phyloP scores from a whole-genome alignment of 2,113 vertebrate species.

The Rhegmatorhina hoffmannsi region DNA sequence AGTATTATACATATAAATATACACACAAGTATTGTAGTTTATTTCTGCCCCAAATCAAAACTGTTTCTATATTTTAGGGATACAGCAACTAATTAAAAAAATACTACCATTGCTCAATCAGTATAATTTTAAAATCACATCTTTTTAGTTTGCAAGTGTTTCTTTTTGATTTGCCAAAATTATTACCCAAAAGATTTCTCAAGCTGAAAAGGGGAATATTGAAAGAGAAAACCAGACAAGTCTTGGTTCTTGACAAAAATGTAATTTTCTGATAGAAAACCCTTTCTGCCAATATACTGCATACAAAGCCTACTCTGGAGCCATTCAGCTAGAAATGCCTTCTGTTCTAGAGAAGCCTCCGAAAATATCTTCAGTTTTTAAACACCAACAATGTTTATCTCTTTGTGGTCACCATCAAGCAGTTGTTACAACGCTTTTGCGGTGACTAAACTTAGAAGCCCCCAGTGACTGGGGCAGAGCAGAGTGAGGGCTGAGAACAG shows the following conservation, averaged over 20 bases:
- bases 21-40: neutral
- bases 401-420: constrained; percentile 50
- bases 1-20: neutral
- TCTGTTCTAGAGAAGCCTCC: constrained; percentile 33
- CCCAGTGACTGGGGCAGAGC: neutral
- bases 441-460: constrained; percentile 44
- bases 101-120: neutral
- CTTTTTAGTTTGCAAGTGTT: neutral
- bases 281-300: neutral
- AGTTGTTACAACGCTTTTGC: constrained; percentile 42
- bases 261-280: neutral
- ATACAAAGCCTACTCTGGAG: neutral
- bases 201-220: neutral
- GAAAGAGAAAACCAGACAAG: neutral
- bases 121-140: neutral
- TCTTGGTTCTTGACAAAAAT: neutral
- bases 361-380: constrained; percentile 48
- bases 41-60: neutral
- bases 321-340: neutral
- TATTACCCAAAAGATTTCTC: neutral
- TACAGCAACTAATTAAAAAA: neutral
- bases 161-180: neutral
- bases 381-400: constrained; percentile 35
- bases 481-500: neutral
- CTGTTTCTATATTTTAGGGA: neutral